Base-by-base conservation (phyloP, 2,797 vertebrate genomes). In the Limnodromus scolopaceus region DNA sequence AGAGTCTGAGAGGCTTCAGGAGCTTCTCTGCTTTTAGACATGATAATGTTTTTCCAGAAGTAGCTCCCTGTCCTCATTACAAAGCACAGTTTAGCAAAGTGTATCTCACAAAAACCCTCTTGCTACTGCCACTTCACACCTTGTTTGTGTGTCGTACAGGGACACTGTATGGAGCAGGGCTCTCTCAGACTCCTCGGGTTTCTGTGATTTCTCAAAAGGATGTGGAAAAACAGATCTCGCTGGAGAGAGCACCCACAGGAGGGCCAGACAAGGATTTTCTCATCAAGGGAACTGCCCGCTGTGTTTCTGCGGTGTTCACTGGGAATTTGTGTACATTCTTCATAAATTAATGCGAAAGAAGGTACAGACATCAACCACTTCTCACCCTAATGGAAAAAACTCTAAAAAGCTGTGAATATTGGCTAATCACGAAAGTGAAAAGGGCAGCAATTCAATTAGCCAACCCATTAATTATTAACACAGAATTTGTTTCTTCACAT, bases 391-490 rank as follows among this genome's bases (percentile, higher is more conserved):
- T 32, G 66, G 82, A 63, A 84, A 92, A 60, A 93, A 30, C 64
- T 75, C 43, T 16, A 18, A 61, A 79, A 74, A 78, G 23, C 69
- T 84, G 69, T 45, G 51, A 79, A 72, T 55, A 28, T 15, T 23
- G 5, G 43, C 46, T 93, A 78, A 75, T 77, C 58, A 53, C 20
- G 34, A 13, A 32, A 63, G 43, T 17, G 66, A 36, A 79, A 93
- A 84, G 80, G 85, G 61, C 79, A 90, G 51, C 58, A 55, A 84
- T 38, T 87, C 78, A 74, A 89, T 93, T 84, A 89, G 75, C 48
- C 30, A 74, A 1, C 0, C 22, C 78, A 51, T 70, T 84, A 69
- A 77, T 88, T 94, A 80, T 84, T 92, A 83, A 70, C 75, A 25
- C 17, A 49, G 38, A 15, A 51, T 70, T 87, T 57, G 43, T 57